These are phyloP conservation scores for Scomber scombrus DNA, from an alignment of 2,113 vertebrate genomes.

Conservation along the genomic window DNA sequence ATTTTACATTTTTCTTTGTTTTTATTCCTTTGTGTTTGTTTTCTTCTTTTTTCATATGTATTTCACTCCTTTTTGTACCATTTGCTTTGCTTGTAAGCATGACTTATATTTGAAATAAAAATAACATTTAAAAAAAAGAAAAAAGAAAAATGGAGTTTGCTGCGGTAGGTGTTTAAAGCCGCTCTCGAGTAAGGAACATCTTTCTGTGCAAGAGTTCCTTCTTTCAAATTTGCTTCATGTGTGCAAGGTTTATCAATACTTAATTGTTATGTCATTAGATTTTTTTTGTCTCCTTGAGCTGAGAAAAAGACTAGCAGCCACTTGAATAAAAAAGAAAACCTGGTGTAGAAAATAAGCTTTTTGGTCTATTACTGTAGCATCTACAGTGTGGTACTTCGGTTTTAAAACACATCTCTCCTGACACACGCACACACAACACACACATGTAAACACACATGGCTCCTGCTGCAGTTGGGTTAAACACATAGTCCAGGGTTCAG, in stretches of 20 bases:
- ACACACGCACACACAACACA: constrained; percentile 19
- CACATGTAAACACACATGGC: constrained; percentile 9
- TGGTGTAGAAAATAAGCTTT: neutral
- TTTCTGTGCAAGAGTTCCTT: constrained; percentile 11
- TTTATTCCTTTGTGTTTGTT: constrained; percentile 43
- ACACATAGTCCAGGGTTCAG: constrained; percentile 50
- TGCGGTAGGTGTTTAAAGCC: constrained; percentile 21
- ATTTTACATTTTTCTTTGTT: constrained; percentile 57
- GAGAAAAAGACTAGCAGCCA: neutral
- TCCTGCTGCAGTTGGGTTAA: constrained; percentile 23
- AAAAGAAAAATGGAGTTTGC: constrained; percentile 41
- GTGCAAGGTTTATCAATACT: neutral
- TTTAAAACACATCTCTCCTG: neutral
- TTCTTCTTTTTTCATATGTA: constrained; percentile 15
- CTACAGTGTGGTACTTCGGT: neutral
- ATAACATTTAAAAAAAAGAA: constrained; percentile 5
- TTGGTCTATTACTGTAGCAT: neutral
- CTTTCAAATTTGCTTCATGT: neutral
- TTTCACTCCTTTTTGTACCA: constrained; percentile 39
- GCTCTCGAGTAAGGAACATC: neutral
- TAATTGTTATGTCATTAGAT: neutral
- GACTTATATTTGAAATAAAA: constrained; percentile 78
- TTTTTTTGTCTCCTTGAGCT: neutral
- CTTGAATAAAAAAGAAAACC: neutral
- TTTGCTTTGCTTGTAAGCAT: constrained; percentile 75